Conservation (phyloP, 2,888 invertebrate genomes). For the Chymomyza procnemis region DNA sequence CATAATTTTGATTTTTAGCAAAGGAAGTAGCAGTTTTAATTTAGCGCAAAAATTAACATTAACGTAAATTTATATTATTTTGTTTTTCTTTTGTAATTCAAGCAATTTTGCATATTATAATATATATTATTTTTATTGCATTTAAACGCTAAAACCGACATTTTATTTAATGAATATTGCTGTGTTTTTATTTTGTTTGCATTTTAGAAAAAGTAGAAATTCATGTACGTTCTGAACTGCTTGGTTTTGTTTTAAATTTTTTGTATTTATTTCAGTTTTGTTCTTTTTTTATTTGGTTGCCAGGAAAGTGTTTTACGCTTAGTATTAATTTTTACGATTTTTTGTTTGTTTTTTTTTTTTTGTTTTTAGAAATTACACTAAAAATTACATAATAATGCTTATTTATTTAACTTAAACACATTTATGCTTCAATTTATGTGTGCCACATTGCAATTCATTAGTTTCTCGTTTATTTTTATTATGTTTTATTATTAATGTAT, state of each 20-base stretch:
- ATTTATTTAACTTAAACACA: constrained; percentile 65
- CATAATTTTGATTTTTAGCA: constrained; percentile 31
- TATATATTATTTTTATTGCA: constrained; percentile 15
- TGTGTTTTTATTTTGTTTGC: constrained; percentile 1
- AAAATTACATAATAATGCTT: constrained; percentile 76
- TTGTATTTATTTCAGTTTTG: background rate
- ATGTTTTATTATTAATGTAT: constrained; percentile 16
- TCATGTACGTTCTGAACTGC: background rate
- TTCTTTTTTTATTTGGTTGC: constrained; percentile 11
- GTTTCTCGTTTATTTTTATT: constrained; percentile 37
- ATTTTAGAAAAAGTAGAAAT: constrained; percentile 42
- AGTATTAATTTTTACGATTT: constrained; percentile 35
- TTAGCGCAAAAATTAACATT: constrained; percentile 40
- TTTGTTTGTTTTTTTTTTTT: constrained; percentile 24
- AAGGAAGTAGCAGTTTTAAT: constrained; percentile 38
- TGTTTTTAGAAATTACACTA: constrained; percentile 74
- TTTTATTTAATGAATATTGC: constrained; percentile 5
- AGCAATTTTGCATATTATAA: background rate
- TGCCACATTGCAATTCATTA: constrained; percentile 54
- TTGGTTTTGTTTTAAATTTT: constrained; percentile 28
- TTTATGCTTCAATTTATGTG: constrained; percentile 66
- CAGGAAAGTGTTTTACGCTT: constrained; percentile 11
- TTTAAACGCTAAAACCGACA: background rate
- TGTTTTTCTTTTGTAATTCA: constrained; percentile 9
- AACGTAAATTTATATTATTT: constrained; percentile 33